These are phyloP conservation scores for Larimichthys crocea DNA, from an alignment of 2,113 vertebrate species.

Conservation along the genomic window DNA sequence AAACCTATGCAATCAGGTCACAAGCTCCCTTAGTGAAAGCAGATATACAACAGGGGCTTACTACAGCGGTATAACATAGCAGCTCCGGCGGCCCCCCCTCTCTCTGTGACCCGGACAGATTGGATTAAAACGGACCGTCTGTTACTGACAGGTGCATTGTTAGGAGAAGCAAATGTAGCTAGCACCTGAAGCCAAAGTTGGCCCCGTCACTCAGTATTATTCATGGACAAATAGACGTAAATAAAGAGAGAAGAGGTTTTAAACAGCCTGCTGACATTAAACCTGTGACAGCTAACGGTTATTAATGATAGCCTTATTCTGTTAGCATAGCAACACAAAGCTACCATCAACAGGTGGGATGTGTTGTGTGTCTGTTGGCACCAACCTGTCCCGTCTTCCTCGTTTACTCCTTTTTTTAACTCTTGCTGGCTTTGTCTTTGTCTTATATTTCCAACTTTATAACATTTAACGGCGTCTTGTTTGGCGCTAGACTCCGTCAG, in stretches of 20 bases:
- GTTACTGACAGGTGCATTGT: slow-evolving; percentile 55
- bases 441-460: background rate
- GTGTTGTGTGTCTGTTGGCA: background rate
- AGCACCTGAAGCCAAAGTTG: background rate
- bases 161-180: background rate
- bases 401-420: background rate
- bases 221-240: accelerated
- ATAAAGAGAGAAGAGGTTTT: background rate
- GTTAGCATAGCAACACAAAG: slow-evolving; percentile 30
- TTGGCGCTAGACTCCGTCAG: background rate
- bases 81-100: background rate
- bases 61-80: background rate
- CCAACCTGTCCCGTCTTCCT: background rate
- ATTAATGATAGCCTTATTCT: background rate
- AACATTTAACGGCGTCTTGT: background rate
- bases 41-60: background rate
- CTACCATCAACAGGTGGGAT: slow-evolving; percentile 54
- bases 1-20: background rate
- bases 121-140: slow-evolving; percentile 59
- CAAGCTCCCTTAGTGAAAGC: background rate
- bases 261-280: background rate
- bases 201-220: too few species aligned
- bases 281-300: background rate
- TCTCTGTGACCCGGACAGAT: slow-evolving; percentile 18
- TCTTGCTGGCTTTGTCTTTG: background rate